Conservation (phyloP, 64 coral and sea anemone genomes). For the Pocillopora damicornis region DNA sequence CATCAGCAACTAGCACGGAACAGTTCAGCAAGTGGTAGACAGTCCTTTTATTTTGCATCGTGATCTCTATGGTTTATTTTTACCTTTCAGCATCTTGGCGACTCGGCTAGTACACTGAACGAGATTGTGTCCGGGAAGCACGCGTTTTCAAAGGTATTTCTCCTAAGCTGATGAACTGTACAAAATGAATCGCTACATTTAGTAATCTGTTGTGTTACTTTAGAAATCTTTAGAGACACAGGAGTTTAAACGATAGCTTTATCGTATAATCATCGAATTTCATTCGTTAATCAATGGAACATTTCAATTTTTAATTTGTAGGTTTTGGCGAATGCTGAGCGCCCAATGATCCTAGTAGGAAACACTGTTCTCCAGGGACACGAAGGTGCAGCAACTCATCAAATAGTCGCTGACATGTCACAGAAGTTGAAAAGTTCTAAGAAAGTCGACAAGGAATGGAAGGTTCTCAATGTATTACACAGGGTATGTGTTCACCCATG, state of each 20-base stretch:
- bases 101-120: slow-evolving; percentile 51
- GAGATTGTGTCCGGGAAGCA: slow-evolving; percentile 78
- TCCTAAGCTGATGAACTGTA: no score
- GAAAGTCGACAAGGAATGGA: slow-evolving; percentile 72
- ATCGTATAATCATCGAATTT: background rate
- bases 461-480: slow-evolving; percentile 94
- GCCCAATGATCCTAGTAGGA: slow-evolving; percentile 78
- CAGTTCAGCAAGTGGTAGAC: no score
- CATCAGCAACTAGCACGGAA: no score
- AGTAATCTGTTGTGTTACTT: no score
- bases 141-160: slow-evolving; percentile 87
- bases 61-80: background rate
- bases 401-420: slow-evolving; percentile 71
- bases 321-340: slow-evolving; percentile 72
- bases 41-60: background rate
- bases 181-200: no score
- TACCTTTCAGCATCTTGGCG: slow-evolving; percentile 82
- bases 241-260: background rate
- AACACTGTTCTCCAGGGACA: slow-evolving; percentile 78
- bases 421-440: slow-evolving; percentile 68
- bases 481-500: slow-evolving; percentile 37
- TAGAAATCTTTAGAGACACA: no score
- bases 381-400: slow-evolving; percentile 65
- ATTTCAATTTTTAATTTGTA: slow-evolving; percentile 1
- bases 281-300: background rate